Percentiles rank a stretch among this genome's conserved stretches.
Conservation (phyloP, 2,888 invertebrate genomes). For the Geotrupes spiniger region DNA sequence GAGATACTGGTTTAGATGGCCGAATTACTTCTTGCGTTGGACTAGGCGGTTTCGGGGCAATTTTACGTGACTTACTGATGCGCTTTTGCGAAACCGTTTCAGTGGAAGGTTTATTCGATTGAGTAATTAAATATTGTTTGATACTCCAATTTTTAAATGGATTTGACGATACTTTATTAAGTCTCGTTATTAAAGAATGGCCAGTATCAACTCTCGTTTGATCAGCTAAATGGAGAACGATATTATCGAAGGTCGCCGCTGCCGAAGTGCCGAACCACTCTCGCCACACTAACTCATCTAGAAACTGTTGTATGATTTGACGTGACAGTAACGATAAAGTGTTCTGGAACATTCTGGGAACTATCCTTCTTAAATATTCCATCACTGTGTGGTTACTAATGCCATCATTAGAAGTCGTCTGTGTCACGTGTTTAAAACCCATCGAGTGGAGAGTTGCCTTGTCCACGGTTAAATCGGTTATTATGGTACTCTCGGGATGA, state of each 20-base stretch:
- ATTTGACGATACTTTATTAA: slow-evolving; percentile 66
- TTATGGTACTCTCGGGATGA: slow-evolving; percentile 69
- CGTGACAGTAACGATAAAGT: slow-evolving; percentile 77
- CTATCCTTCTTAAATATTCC: slow-evolving; percentile 82
- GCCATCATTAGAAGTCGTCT: slow-evolving; percentile 54
- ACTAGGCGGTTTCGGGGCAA: slow-evolving; percentile 19
- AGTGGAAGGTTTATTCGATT: slow-evolving; percentile 15
- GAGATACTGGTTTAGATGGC: slow-evolving; percentile 46
- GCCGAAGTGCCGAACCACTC: slow-evolving; percentile 80
- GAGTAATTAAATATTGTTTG: slow-evolving; percentile 11
- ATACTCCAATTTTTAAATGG: slow-evolving; percentile 66
- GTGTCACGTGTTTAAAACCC: slow-evolving; percentile 76
- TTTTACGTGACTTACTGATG: neutral
- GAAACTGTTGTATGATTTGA: slow-evolving; percentile 85
- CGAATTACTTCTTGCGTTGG: slow-evolving; percentile 41
- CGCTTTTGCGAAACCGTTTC: slow-evolving; percentile 14
- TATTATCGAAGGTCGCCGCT: slow-evolving; percentile 75
- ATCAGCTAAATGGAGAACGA: slow-evolving; percentile 74
- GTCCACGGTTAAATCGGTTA: slow-evolving; percentile 83
- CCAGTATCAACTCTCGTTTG: slow-evolving; percentile 69
- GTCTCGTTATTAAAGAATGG: slow-evolving; percentile 59
- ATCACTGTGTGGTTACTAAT: slow-evolving; percentile 59
- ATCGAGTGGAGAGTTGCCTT: slow-evolving; percentile 72
- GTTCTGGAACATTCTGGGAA: slow-evolving; percentile 89
- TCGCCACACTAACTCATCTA: slow-evolving; percentile 86